Evolutionary conservation across 2,113 vertebrate genomes (phyloP).

Genomic region (Nothobranchius furzeri): DNA sequence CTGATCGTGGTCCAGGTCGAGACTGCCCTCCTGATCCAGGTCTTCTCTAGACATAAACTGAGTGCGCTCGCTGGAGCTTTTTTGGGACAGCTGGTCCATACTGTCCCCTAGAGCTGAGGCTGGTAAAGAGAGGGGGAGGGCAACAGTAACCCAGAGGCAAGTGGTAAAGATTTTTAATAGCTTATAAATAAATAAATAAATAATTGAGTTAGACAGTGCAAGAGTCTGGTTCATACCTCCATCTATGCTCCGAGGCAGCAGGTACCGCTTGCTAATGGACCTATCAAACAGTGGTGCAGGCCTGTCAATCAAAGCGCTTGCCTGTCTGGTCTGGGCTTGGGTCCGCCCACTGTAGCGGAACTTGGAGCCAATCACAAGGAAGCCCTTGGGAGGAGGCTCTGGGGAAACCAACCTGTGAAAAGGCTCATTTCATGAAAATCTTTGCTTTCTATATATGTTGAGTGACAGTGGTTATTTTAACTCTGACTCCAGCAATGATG

Average conservation of each 20-base stretch:
- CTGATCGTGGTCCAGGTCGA: slow-evolving; percentile 71
- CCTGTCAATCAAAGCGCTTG: slow-evolving; percentile 94
- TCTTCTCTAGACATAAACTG: slow-evolving; percentile 78
- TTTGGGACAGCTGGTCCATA: slow-evolving; percentile 82
- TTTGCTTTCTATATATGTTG: not conserved
- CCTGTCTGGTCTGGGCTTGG: slow-evolving; percentile 96
- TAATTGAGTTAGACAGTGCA: not conserved
- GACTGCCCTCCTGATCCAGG: slow-evolving; percentile 76
- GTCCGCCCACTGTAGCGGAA: slow-evolving; percentile 98
- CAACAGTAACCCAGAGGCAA: not conserved
- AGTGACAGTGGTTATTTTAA: not conserved
- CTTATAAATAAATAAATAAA: not conserved
- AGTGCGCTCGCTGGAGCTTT: slow-evolving; percentile 77
- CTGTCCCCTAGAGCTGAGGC: slow-evolving; percentile 91
- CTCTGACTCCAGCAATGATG: not conserved
- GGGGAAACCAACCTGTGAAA: slow-evolving; percentile 91
- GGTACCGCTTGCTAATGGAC: slow-evolving; percentile 95
- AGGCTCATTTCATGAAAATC: slow-evolving; percentile 1
- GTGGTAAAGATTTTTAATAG: slow-evolving; percentile 8
- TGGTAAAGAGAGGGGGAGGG: slow-evolving; percentile 39
- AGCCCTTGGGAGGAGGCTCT: slow-evolving; percentile 96
- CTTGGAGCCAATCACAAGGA: slow-evolving; percentile 98
- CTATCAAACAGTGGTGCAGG: slow-evolving; percentile 96
- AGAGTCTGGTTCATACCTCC: slow-evolving; percentile 83
- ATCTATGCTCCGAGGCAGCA: slow-evolving; percentile 94